These are phyloP conservation scores for Varanus komodoensis DNA, from an alignment of 2,113 vertebrate genomes.

Conservation along the genomic window DNA sequence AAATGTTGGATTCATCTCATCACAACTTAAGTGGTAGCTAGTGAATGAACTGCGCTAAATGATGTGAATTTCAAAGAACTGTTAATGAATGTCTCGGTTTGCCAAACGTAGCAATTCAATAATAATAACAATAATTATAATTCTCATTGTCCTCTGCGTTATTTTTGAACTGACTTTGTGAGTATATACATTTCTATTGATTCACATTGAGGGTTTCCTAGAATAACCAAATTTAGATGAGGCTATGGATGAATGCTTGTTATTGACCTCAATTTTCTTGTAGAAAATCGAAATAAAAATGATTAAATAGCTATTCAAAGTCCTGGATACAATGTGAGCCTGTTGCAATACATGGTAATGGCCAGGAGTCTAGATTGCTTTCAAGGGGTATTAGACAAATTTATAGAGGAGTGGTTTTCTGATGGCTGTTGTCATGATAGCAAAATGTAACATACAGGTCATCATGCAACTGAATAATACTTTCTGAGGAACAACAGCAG, in stretches of 20 bases:
- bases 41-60: neutral
- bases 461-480: neutral
- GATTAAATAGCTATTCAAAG: neutral
- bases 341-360: neutral
- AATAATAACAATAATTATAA: neutral
- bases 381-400: neutral
- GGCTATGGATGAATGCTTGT: neutral
- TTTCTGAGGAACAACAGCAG: neutral
- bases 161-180: neutral
- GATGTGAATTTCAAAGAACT: neutral
- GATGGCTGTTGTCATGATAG: neutral
- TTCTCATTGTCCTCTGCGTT: slow-evolving; percentile 11
- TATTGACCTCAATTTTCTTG: neutral
- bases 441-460: neutral
- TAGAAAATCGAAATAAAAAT: neutral
- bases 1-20: rapidly evolving
- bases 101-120: neutral
- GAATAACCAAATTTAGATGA: neutral
- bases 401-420: neutral
- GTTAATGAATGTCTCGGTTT: rapidly evolving
- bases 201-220: neutral
- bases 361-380: neutral
- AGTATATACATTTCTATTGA: neutral
- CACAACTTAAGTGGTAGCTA: too few species aligned
- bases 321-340: neutral